These are phyloP conservation scores for Flexamia atlantica DNA, from an alignment of 2,888 invertebrate genomes.

Conservation along the genomic window DNA sequence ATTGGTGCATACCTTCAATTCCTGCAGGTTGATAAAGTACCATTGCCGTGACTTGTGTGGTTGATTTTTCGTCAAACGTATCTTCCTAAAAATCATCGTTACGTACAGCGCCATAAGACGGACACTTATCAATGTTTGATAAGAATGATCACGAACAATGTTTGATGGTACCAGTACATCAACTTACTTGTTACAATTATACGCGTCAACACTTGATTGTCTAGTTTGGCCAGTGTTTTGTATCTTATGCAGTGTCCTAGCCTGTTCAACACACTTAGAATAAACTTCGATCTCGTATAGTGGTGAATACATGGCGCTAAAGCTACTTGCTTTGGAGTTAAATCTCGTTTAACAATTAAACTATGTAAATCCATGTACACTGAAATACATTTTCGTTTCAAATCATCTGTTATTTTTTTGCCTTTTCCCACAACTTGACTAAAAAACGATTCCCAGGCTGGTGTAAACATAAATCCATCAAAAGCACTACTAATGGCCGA, in stretches of 20 bases:
- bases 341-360: not conserved
- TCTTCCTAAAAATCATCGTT: conserved; percentile 11
- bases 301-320: conserved; percentile 7
- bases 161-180: not conserved
- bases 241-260: conserved; percentile 28
- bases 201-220: not conserved
- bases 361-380: conserved; percentile 34
- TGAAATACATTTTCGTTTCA: conserved; percentile 27
- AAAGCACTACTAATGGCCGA: not conserved
- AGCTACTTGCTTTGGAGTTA: conserved; percentile 29
- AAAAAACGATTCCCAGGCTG: not conserved
- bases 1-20: not conserved
- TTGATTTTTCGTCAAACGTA: conserved; percentile 6
- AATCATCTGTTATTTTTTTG: not conserved
- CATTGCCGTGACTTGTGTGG: conserved; percentile 26
- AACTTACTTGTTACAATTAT: not conserved
- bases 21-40: conserved; percentile 32
- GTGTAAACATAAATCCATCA: not conserved
- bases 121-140: no score
- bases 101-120: conserved; percentile 12
- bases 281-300: conserved; percentile 8
- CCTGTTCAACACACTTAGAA: conserved; percentile 20
- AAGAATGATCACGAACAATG: conserved; percentile 8
- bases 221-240: conserved; percentile 1
- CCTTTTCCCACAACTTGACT: not conserved